Conservation (phyloP, 1,140 invertebrate species). For the Himalopsyche phryganea region DNA sequence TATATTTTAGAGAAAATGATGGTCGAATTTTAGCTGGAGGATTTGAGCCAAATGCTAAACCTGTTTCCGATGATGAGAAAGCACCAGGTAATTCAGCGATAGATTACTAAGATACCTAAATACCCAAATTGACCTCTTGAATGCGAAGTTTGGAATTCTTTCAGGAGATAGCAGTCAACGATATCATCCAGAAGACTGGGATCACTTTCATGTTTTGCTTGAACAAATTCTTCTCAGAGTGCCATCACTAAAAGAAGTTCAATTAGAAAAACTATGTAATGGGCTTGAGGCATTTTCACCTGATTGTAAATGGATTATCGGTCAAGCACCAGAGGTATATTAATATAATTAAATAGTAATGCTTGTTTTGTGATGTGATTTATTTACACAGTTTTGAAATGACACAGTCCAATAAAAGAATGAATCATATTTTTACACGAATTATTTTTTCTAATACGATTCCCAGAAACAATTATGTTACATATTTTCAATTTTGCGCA, state of each 20-base stretch:
- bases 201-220: constrained; percentile 89
- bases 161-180: constrained; percentile 41
- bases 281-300: constrained; percentile 93
- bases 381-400: too few species aligned
- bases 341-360: too few species aligned
- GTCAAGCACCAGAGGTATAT: constrained; percentile 84
- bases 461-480: too few species aligned
- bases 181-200: constrained; percentile 83
- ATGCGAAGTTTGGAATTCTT: constrained; percentile 11
- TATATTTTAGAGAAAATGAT: constrained; percentile 81
- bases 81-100: constrained; percentile 64
- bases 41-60: constrained; percentile 84
- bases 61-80: constrained; percentile 78
- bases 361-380: too few species aligned
- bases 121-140: too few species aligned
- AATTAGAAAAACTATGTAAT: constrained; percentile 76
- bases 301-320: constrained; percentile 88
- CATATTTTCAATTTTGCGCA: too few species aligned
- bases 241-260: constrained; percentile 69
- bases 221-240: constrained; percentile 82
- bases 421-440: too few species aligned
- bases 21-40: constrained; percentile 79
- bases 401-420: too few species aligned
- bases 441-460: too few species aligned
- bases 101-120: too few species aligned